Evolutionary conservation across 2,888 invertebrate species (phyloP).

Genomic region (Limnephilus rhombicus): DNA sequence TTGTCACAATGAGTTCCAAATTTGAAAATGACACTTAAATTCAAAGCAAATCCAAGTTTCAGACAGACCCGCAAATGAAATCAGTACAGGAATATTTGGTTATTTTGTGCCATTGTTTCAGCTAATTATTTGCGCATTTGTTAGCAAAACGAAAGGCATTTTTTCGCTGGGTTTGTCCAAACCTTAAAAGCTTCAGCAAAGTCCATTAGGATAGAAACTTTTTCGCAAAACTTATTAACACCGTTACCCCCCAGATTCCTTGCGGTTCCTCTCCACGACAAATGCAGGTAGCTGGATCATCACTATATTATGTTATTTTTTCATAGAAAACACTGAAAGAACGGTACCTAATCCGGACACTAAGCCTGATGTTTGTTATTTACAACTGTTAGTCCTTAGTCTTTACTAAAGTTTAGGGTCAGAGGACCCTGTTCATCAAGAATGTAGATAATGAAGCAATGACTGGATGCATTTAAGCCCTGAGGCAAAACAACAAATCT

Average conservation of each 20-base stretch:
- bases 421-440: neutral
- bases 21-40: no score
- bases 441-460: neutral
- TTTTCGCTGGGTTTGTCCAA: constrained; percentile 33
- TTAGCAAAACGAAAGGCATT: neutral
- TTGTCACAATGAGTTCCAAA: no score
- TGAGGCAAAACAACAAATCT: neutral
- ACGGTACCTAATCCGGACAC: neutral
- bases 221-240: constrained; percentile 27
- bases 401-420: neutral
- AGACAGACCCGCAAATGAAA: no score
- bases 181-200: neutral
- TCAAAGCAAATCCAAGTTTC: neutral
- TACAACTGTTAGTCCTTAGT: constrained; percentile 10
- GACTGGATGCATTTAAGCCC: neutral
- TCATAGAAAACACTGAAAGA: constrained; percentile 24
- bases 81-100: neutral
- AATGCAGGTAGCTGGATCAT: constrained; percentile 33
- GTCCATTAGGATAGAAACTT: neutral
- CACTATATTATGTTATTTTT: constrained; percentile 28
- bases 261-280: neutral
- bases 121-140: neutral
- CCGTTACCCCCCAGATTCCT: neutral
- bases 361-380: constrained; percentile 17
- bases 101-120: neutral